Evolutionary conservation across 2,113 vertebrate genomes (phyloP).

Genomic region (Melanostigma gelatinosum): DNA sequence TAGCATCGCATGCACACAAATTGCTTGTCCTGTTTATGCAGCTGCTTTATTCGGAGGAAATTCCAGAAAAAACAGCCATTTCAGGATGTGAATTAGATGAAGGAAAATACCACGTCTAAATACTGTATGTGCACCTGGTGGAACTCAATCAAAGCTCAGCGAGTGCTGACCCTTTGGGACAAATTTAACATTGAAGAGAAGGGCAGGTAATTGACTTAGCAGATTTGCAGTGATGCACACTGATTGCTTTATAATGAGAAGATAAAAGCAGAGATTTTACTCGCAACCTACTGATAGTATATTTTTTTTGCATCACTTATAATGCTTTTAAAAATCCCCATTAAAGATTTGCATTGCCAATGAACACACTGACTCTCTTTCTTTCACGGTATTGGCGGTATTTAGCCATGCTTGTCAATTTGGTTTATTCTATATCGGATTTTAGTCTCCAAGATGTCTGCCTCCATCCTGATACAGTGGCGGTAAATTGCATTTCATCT

Average conservation of each 20-base stretch:
- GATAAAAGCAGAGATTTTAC: slow-evolving; percentile 20
- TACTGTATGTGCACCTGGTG: slow-evolving; percentile 69
- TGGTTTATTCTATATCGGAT: not conserved
- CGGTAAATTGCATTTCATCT: not conserved
- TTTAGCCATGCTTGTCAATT: not conserved
- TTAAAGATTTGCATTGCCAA: not conserved
- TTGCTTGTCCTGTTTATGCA: slow-evolving; percentile 78
- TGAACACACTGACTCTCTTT: not conserved
- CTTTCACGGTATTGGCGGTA: not conserved
- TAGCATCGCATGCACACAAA: slow-evolving; percentile 69
- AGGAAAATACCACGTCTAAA: slow-evolving; percentile 56
- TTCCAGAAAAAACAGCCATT: slow-evolving; percentile 69
- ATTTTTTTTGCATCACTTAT: not conserved
- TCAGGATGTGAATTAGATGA: slow-evolving; percentile 62
- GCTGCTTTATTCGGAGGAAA: slow-evolving; percentile 70
- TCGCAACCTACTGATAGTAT: not conserved
- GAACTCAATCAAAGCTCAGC: slow-evolving; percentile 50
- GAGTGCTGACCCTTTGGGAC: slow-evolving; percentile 45
- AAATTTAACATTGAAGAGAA: slow-evolving; percentile 23
- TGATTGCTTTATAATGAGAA: slow-evolving; percentile 9
- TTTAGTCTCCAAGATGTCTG: not conserved
- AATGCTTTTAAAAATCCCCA: not conserved
- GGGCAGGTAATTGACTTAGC: slow-evolving; percentile 32
- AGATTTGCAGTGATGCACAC: slow-evolving; percentile 36
- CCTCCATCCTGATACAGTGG: too few relatives aligned